Evolutionary conservation across 2,888 invertebrate genomes (phyloP).

Genomic region (Tridacna gigas): DNA sequence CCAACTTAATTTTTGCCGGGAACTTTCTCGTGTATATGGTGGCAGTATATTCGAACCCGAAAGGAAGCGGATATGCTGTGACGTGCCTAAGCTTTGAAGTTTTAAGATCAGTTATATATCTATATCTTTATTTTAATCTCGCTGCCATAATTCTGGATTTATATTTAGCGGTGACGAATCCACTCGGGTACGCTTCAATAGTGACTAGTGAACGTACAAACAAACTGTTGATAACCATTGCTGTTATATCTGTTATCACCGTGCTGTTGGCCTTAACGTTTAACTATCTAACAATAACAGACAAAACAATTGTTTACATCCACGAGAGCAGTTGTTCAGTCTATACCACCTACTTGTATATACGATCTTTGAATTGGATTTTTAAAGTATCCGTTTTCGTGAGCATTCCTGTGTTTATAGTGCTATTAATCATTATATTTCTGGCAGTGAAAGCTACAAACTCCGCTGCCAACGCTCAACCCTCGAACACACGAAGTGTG

Average conservation of each 20-base stretch:
- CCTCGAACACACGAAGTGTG: conserved; percentile 47
- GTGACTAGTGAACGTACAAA: conserved; percentile 49
- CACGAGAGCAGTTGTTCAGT: conserved; percentile 58
- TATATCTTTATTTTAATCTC: conserved; percentile 51
- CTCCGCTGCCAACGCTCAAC: conserved; percentile 47
- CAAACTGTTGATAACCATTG: conserved; percentile 47
- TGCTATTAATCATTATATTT: conserved; percentile 55
- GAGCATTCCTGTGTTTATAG: conserved; percentile 63
- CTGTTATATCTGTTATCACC: conserved; percentile 41
- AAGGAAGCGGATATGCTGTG: conserved; percentile 43
- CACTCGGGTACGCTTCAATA: conserved; percentile 58
- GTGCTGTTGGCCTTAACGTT: conserved; percentile 49
- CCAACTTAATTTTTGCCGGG: conserved; percentile 45
- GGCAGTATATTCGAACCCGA: conserved; percentile 47
- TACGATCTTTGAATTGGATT: conserved; percentile 63
- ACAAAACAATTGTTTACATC: conserved; percentile 38
- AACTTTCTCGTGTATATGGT: conserved; percentile 59
- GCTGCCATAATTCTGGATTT: conserved; percentile 52
- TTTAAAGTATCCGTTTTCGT: conserved; percentile 61
- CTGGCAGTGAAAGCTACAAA: conserved; percentile 58
- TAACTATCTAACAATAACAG: conserved; percentile 51
- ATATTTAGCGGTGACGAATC: conserved; percentile 57
- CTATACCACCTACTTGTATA: conserved; percentile 53
- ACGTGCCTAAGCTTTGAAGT: conserved; percentile 55
- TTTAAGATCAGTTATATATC: conserved; percentile 47